Evolutionary conservation across 1,140 invertebrate genomes (phyloP).

Genomic region (Drosophila funebris): DNA sequence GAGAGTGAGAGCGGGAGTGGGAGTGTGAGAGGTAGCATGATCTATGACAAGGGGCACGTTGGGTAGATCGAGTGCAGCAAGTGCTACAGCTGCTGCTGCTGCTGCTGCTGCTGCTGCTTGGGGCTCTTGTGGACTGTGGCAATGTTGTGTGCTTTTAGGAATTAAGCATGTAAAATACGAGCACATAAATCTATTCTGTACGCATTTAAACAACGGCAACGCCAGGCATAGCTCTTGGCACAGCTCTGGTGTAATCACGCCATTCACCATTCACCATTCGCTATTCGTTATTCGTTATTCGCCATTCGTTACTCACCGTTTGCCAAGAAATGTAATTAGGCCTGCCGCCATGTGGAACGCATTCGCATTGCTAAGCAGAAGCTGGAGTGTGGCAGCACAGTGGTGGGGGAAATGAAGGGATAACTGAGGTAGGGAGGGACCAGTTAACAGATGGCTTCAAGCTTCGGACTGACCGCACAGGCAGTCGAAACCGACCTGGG

Average conservation of each 20-base stretch:
- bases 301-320: slow-evolving; percentile 30
- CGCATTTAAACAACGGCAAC: slow-evolving; percentile 69
- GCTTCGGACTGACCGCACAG: slow-evolving; percentile 49
- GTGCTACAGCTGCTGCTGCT: slow-evolving; percentile 38
- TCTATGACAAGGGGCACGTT: too few relatives aligned
- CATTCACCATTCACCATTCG: slow-evolving; percentile 34
- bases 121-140: slow-evolving; percentile 3
- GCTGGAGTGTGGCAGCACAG: slow-evolving; percentile 5
- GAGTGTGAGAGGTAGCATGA: not conserved
- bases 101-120: slow-evolving; percentile 22
- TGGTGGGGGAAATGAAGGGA: not conserved
- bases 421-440: not conserved
- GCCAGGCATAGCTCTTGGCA: not conserved
- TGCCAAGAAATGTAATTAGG: slow-evolving; percentile 76
- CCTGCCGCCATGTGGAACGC: slow-evolving; percentile 77
- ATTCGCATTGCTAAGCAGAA: slow-evolving; percentile 46
- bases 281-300: slow-evolving; percentile 13
- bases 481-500: not conserved
- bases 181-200: slow-evolving; percentile 77
- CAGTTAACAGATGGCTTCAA: slow-evolving; percentile 65
- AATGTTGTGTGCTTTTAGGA: slow-evolving; percentile 47
- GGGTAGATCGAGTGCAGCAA: slow-evolving; percentile 26
- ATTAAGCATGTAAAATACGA: slow-evolving; percentile 79
- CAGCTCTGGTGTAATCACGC: slow-evolving; percentile 59
- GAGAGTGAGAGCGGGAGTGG: not conserved